Conservation (phyloP, 2,888 invertebrate genomes). For the Lithophane socia region DNA sequence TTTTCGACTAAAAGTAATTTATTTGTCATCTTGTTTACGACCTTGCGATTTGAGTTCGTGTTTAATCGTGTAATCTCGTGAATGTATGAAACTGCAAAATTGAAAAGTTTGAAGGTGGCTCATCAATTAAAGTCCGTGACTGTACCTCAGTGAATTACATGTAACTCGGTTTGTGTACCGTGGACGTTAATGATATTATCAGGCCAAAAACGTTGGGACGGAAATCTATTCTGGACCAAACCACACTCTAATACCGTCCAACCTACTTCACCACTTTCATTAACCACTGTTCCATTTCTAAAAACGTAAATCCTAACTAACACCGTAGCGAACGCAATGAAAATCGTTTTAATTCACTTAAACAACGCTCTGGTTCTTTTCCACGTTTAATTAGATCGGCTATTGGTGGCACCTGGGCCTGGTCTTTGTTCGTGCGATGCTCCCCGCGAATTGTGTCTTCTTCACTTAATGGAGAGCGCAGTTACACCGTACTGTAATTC, state of each 20-base stretch:
- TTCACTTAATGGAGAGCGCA: constrained; percentile 71
- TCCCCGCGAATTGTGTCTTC: constrained; percentile 78
- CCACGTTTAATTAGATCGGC: constrained; percentile 83
- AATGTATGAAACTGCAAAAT: too few relatives aligned
- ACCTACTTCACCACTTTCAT: constrained; percentile 46
- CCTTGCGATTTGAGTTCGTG: too few relatives aligned
- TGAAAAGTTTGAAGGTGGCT: too few relatives aligned
- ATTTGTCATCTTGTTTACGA: too few relatives aligned
- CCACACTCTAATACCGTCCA: constrained; percentile 16
- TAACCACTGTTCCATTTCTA: constrained; percentile 56
- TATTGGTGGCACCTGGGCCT: constrained; percentile 85
- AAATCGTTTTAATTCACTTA: constrained; percentile 79
- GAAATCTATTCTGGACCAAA: background rate
- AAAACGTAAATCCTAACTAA: constrained; percentile 72
- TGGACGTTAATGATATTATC: background rate
- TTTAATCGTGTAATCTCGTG: too few relatives aligned
- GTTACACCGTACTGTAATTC: constrained; percentile 69
- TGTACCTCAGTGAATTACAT: background rate
- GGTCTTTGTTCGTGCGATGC: constrained; percentile 70
- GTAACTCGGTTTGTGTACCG: background rate
- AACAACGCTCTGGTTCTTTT: constrained; percentile 79
- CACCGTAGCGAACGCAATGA: constrained; percentile 65
- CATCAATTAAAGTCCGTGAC: too few relatives aligned
- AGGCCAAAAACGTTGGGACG: background rate
- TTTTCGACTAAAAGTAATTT: too few relatives aligned